Conservation (phyloP, 2,888 invertebrate species). For the Hemicrepidius hirtus region DNA sequence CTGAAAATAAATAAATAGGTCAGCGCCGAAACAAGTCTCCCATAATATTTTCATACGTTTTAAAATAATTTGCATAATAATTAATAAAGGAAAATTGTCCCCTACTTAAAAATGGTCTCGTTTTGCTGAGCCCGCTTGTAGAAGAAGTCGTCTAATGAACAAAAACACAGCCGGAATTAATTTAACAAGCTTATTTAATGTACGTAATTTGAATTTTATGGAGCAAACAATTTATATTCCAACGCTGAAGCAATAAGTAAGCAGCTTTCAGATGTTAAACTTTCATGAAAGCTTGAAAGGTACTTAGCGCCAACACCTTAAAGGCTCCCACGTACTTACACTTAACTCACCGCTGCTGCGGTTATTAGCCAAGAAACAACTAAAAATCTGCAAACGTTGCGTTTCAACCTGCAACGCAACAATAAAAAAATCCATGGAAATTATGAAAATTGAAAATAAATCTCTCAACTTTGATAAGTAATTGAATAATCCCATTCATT, state of each 20-base stretch:
- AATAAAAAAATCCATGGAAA: constrained; percentile 3
- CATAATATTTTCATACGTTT: constrained; percentile 23
- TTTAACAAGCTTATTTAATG: constrained; percentile 42
- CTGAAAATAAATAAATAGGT: neutral
- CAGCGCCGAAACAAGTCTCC: neutral
- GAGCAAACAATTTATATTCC: constrained; percentile 50
- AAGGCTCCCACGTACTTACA: constrained; percentile 39
- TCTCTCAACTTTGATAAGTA: constrained; percentile 19
- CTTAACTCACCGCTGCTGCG: constrained; percentile 37
- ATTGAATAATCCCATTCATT: constrained; percentile 37
- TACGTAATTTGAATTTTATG: constrained; percentile 44
- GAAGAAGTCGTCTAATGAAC: constrained; percentile 32
- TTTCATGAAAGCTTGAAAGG: constrained; percentile 48
- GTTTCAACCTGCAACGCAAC: neutral
- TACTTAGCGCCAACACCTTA: constrained; percentile 48
- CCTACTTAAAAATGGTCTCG: constrained; percentile 29
- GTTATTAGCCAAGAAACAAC: constrained; percentile 35
- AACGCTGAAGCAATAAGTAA: constrained; percentile 46
- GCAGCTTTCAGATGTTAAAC: constrained; percentile 47
- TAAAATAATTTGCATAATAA: constrained; percentile 24
- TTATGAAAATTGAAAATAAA: constrained; percentile 34
- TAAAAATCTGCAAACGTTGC: neutral
- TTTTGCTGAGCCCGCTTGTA: constrained; percentile 4
- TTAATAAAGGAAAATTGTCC: constrained; percentile 18
- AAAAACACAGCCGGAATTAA: constrained; percentile 39